Base-by-base conservation (phyloP, 2,113 vertebrate species). In the Oreochromis aureus region DNA sequence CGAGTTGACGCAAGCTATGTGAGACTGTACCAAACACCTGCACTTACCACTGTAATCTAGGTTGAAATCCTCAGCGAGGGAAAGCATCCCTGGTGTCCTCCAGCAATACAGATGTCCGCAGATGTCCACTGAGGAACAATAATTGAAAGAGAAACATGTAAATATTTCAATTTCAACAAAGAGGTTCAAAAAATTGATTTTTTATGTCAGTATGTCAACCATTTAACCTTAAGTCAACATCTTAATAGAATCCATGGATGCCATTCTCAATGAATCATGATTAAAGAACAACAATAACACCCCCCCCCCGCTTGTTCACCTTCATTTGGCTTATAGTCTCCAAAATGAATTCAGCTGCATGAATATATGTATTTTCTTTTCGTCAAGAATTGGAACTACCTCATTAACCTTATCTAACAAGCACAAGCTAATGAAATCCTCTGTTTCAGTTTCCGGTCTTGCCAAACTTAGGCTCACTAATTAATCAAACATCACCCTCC, bases 351-450 rank as follows among this genome's bases (percentile, higher is more conserved):
- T 92, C 88, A 87, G 69, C 39, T 48, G 44, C 83, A 84, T 81
- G 48, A 86, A 91, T 83, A 71, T 71, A 44, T 71, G 39, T 71
- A 71, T 71, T 69, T 22, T 39, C 34, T 22, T 46, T 69, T 22
- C 61, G 1, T 66, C 34, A 76, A 87, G 54, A 90, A 93, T 90
- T 36, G 12, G 84, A 93, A 91, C 76, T 93, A 94, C 86, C 88
- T 93, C 87, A 91, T 95, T 95, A 94, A 92, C 94, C 94, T 95
- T 93, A 95, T 95, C 94, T 92, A 91, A 93, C 84, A 90, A 85
- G 87, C 69, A 81, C 55, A 73, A 91, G 91, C 91, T 94, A 92
- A 94, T 95, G 92, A 86, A 95, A 94, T 92, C 69, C 93, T 93
- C 84, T 88, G 86, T 92, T 92, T 91, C 86, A 84, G 78, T 92